Evolutionary conservation across 2,888 invertebrate genomes (phyloP).

Genomic region (Nasonovia ribisnigri): DNA sequence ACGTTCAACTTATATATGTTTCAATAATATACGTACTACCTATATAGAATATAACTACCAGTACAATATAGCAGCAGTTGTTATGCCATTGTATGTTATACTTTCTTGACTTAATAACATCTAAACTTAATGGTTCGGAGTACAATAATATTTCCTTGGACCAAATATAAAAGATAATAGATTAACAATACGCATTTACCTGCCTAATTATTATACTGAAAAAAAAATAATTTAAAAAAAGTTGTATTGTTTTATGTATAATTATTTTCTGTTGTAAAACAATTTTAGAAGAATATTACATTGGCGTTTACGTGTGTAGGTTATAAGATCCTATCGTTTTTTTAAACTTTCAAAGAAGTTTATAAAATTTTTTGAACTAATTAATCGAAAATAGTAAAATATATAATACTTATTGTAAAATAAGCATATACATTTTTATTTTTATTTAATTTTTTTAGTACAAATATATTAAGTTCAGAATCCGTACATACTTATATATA

Average conservation of each 20-base stretch:
- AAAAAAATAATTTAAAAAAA: neutral
- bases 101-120: neutral
- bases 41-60: neutral
- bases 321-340: neutral
- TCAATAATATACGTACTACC: neutral
- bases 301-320: neutral
- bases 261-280: neutral
- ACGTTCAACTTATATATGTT: neutral
- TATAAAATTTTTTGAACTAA: neutral
- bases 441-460: neutral
- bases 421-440: neutral
- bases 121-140: neutral
- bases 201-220: neutral
- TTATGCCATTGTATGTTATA: neutral
- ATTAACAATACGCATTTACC: neutral
- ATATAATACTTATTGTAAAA: neutral
- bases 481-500: neutral
- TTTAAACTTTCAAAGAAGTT: neutral
- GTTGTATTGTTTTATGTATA: neutral
- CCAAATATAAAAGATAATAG: neutral
- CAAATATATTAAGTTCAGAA: neutral
- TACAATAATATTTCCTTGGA: neutral
- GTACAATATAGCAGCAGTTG: neutral
- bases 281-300: neutral
- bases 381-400: neutral